Conservation (phyloP, 2,113 vertebrate species). For the Formicarius rufipectus region DNA sequence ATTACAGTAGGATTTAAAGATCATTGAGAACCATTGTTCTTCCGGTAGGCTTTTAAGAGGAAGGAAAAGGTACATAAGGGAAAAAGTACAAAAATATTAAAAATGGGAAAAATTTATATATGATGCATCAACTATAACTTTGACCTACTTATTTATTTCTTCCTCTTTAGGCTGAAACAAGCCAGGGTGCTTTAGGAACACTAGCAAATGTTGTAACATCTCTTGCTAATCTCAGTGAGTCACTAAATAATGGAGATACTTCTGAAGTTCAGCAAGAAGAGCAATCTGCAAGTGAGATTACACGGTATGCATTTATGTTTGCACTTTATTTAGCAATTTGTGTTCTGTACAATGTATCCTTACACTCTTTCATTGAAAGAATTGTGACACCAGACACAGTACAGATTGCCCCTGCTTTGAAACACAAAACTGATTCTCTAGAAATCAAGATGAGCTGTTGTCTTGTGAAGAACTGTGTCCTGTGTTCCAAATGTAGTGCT, state of each 20-base stretch:
- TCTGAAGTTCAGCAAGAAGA: slow-evolving; percentile 87
- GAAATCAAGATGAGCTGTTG: background rate
- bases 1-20: background rate
- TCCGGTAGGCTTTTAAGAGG: background rate
- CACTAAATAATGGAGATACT: slow-evolving; percentile 89
- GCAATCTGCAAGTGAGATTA: slow-evolving; percentile 92
- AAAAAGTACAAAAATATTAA: background rate
- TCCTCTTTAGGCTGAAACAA: slow-evolving; percentile 83
- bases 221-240: slow-evolving; percentile 91
- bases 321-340: background rate
- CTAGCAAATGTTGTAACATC: slow-evolving; percentile 97
- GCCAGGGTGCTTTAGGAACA: slow-evolving; percentile 92
- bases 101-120: background rate
- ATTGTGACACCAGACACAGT: background rate
- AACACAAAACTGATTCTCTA: background rate
- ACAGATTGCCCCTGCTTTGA: background rate
- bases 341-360: background rate
- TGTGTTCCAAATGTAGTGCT: background rate
- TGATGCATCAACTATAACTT: background rate
- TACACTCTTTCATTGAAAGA: background rate
- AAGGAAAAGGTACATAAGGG: background rate
- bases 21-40: background rate
- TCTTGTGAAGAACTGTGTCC: background rate
- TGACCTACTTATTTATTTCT: background rate
- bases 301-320: slow-evolving; percentile 78